Conservation (phyloP, 2,888 invertebrate species). For the Cotesia congregata region DNA sequence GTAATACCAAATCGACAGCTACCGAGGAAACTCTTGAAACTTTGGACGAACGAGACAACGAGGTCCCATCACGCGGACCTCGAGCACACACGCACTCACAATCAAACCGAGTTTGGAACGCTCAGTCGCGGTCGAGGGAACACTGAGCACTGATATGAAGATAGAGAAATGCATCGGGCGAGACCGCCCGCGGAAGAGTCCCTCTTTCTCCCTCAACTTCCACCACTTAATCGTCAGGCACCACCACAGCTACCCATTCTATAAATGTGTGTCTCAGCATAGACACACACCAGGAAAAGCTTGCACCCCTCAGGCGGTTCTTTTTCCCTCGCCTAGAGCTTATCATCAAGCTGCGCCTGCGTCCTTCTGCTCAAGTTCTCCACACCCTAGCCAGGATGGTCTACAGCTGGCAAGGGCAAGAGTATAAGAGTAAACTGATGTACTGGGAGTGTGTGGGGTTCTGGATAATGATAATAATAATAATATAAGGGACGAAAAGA, state of each 20-base stretch:
- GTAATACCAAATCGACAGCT: constrained; percentile 47
- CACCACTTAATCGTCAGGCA: constrained; percentile 30
- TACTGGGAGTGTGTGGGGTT: not conserved
- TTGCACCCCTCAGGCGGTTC: constrained; percentile 47
- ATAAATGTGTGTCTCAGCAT: constrained; percentile 17
- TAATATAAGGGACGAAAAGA: not conserved
- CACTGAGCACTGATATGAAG: constrained; percentile 13
- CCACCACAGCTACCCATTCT: constrained; percentile 39
- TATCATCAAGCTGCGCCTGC: constrained; percentile 46
- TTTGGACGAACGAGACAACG: constrained; percentile 50
- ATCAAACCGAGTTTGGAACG: constrained; percentile 49
- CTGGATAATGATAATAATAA: not conserved
- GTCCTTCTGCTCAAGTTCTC: constrained; percentile 35
- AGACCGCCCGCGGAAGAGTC: constrained; percentile 37
- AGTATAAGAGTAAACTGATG: no score
- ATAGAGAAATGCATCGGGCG: constrained; percentile 26
- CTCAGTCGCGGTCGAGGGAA: constrained; percentile 64
- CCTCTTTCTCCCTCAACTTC: constrained; percentile 29
- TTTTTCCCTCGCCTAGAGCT: constrained; percentile 37
- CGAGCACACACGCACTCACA: constrained; percentile 49
- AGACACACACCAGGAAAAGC: constrained; percentile 38
- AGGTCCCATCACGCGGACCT: constrained; percentile 61
- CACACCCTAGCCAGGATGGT: constrained; percentile 36
- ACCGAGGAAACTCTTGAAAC: constrained; percentile 55
- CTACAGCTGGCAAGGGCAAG: constrained; percentile 23